Base-by-base conservation (phyloP, 2,797 vertebrate species). In the Falco cherrug region DNA sequence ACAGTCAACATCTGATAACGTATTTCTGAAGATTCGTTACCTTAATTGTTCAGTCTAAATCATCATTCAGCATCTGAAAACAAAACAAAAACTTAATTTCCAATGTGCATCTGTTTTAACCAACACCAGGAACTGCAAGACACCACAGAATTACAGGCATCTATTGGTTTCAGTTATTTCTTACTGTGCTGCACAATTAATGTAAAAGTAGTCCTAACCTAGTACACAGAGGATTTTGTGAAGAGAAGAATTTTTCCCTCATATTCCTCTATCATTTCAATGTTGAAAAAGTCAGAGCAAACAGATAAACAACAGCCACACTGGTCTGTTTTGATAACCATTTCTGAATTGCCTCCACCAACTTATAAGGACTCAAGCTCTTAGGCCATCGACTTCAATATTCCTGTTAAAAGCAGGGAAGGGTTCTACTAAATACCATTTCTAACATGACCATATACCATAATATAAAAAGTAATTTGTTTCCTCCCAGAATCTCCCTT, bases 31-130 rank as follows among this genome's bases (percentile, higher is more conserved):
- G 13, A 56, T 54, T 41, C 80, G 41, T 63, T 84, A 76, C 85
- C 93, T 93, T 97, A 97, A 87, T 43, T 80, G 61, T 92, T 97
- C 97, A 96, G 73, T 82, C 94, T 95, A 97, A 96, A 94, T 95
- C 91, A 97, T 95, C 84, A 95, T 91, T 94, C 75, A 92, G 70
- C 64, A 97, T 74, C 95, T 97, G 87, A 56, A 97, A 97, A 84
- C 64, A 93, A 95, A 95, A 48, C 67, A 78, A 94, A 94, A 59
- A 16, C 86, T 45, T 85, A 31, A 51, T 71, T 68, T 29, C 67
- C 33, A 50, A 81, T 16, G 10, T 56, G 56, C 22, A 89, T 39
- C 47, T 71, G 12, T 78, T 95, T 87, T 79, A 87, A 41, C 11
- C 50, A 92, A 50, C 20, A 47, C 45, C 13, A 76, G 43, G 50